These are phyloP conservation scores for Ryuthela nishihirai DNA, from an alignment of 2,888 invertebrate genomes.

Conservation along the genomic window DNA sequence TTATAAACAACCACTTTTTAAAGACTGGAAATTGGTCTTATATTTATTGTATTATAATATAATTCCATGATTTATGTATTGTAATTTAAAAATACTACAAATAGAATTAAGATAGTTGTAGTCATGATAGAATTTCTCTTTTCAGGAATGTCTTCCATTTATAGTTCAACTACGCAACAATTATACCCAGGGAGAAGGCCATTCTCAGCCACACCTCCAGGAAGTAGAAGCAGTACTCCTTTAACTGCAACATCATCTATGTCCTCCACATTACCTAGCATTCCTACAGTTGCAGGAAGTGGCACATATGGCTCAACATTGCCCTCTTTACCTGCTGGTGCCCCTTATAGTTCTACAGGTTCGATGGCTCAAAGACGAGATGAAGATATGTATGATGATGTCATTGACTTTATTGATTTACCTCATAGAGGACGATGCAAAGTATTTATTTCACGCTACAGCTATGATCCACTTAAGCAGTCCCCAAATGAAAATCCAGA, in stretches of 20 bases:
- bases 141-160: too few species aligned
- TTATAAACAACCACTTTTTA: too few species aligned
- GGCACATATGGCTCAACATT: constrained; percentile 17
- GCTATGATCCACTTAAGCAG: constrained; percentile 64
- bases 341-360: constrained; percentile 12
- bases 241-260: constrained; percentile 23
- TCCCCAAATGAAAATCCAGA: constrained; percentile 86
- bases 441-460: constrained; percentile 76
- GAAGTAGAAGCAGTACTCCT: constrained; percentile 24
- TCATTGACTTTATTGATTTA: constrained; percentile 68
- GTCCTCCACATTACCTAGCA: constrained; percentile 5
- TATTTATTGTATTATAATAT: too few species aligned
- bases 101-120: too few species aligned
- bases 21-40: too few species aligned
- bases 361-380: constrained; percentile 1
- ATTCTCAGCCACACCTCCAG: constrained; percentile 24
- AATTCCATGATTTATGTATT: too few species aligned
- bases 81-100: too few species aligned
- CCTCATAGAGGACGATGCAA: constrained; percentile 90
- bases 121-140: too few species aligned
- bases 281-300: neutral
- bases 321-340: constrained; percentile 16
- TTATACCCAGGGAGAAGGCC: constrained; percentile 18
- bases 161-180: too few species aligned
- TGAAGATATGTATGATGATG: constrained; percentile 20